phyloP scores from a whole-genome alignment of 1,140 invertebrate genomes.

The Nebria ingens region DNA sequence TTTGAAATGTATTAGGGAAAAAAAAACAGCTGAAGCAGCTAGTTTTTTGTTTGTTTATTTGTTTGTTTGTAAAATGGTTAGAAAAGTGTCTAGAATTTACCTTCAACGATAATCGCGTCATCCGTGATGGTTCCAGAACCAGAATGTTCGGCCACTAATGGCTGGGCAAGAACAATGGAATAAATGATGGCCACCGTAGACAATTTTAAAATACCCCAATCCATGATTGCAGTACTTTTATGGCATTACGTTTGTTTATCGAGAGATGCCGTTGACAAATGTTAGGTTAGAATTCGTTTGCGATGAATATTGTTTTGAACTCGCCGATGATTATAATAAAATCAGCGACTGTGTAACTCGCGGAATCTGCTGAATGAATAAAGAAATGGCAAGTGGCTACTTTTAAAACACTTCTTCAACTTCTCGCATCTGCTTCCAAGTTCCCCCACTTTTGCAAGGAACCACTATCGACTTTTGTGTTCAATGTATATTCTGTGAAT shows the following conservation, averaged over 20 bases:
- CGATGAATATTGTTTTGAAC: background rate
- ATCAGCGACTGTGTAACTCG: background rate
- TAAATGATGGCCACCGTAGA: background rate
- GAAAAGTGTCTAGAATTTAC: too few species aligned
- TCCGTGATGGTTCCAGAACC: background rate
- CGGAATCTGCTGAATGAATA: background rate
- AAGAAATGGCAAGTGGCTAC: slow-evolving; percentile 4
- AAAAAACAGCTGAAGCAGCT: too few species aligned
- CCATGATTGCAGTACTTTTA: too few species aligned
- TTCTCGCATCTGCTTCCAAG: background rate
- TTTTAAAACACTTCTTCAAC: background rate
- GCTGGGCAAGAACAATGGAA: background rate
- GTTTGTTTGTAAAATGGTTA: too few species aligned
- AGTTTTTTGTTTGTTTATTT: too few species aligned
- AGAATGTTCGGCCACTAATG: background rate
- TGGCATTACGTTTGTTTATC: too few species aligned
- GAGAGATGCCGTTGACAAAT: background rate
- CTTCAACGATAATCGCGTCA: background rate
- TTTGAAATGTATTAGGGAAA: too few species aligned
- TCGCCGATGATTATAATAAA: background rate
- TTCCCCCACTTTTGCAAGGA: background rate
- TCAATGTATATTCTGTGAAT: too few species aligned
- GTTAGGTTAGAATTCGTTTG: too few species aligned
- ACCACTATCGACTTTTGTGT: too few species aligned
- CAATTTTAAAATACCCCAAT: background rate